Percentiles rank a stretch among this genome's conserved stretches.
phyloP scores from a whole-genome alignment of 2,888 invertebrate species.

The Drosophila mulleri region DNA sequence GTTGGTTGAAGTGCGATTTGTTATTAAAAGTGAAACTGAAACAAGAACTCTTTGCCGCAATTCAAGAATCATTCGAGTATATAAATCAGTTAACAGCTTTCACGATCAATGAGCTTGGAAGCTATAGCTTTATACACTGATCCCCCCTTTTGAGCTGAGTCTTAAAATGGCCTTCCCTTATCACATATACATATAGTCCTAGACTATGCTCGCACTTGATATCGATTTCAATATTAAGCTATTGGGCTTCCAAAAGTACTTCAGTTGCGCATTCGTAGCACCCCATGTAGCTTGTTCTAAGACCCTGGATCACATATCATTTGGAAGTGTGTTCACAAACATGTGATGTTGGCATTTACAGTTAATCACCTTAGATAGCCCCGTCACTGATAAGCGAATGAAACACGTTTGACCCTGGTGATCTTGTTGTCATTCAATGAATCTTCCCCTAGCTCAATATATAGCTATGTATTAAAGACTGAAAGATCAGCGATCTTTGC shows the following conservation, averaged over 20 bases:
- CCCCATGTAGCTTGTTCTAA: slow-evolving; percentile 7
- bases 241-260: slow-evolving; percentile 44
- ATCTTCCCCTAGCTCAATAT: neutral
- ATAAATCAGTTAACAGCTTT: slow-evolving; percentile 29
- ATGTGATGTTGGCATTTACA: slow-evolving; percentile 39
- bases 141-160: slow-evolving; percentile 22
- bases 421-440: slow-evolving; percentile 17
- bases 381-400: slow-evolving; percentile 2
- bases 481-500: neutral
- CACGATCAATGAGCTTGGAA: neutral
- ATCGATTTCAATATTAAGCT: slow-evolving; percentile 36
- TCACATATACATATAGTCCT: neutral
- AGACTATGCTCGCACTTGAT: slow-evolving; percentile 5
- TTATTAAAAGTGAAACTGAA: slow-evolving; percentile 23
- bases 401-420: neutral
- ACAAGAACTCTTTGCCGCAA: slow-evolving; percentile 24
- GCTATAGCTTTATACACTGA: slow-evolving; percentile 17
- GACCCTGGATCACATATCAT: slow-evolving; percentile 25
- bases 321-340: slow-evolving; percentile 12
- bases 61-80: slow-evolving; percentile 16
- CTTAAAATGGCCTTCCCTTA: slow-evolving; percentile 25
- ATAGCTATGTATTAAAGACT: neutral
- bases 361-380: slow-evolving; percentile 15
- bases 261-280: slow-evolving; percentile 21
- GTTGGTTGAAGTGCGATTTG: no score